A percentile compares a stretch with the other conserved stretches of the same genome.
phyloP scores from a whole-genome alignment of 2,797 vertebrate genomes.

The Sarcoramphus papa region DNA sequence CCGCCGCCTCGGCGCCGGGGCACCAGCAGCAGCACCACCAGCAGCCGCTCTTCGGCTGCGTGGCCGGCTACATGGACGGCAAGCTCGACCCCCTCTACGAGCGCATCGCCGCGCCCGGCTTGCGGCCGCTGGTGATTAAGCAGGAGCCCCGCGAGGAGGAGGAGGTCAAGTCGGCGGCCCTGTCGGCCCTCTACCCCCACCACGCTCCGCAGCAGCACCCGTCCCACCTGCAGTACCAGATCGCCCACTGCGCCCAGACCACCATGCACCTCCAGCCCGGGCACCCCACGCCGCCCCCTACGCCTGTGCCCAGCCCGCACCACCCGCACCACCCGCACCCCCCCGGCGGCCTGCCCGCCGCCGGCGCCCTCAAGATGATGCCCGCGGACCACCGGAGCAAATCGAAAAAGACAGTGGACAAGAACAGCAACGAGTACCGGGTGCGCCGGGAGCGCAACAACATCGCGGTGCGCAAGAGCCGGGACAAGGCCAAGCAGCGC shows the following conservation, averaged over 20 bases:
- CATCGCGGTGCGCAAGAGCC: slow-evolving; percentile 94
- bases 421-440: slow-evolving; percentile 93
- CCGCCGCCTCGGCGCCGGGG: slow-evolving; percentile 53
- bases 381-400: slow-evolving; percentile 77
- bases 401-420: slow-evolving; percentile 90
- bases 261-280: slow-evolving; percentile 94
- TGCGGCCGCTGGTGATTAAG: slow-evolving; percentile 90
- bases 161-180: slow-evolving; percentile 78
- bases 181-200: slow-evolving; percentile 77
- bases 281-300: slow-evolving; percentile 93
- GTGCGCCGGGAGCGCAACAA: slow-evolving; percentile 96
- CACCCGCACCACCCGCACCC: slow-evolving; percentile 69
- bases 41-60: slow-evolving; percentile 69
- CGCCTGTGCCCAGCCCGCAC: slow-evolving; percentile 93
- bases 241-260: slow-evolving; percentile 94
- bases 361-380: slow-evolving; percentile 78
- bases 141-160: slow-evolving; percentile 91
- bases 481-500: slow-evolving; percentile 97
- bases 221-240: slow-evolving; percentile 94
- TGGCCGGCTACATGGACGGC: slow-evolving; percentile 83
- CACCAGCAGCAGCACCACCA: slow-evolving; percentile 62
- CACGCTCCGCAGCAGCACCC: slow-evolving; percentile 75
- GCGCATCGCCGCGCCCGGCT: slow-evolving; percentile 75
- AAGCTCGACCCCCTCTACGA: slow-evolving; percentile 87
- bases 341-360: slow-evolving; percentile 59